Base-by-base conservation (phyloP, 2,113 vertebrate species). In the Sander vitreus region DNA sequence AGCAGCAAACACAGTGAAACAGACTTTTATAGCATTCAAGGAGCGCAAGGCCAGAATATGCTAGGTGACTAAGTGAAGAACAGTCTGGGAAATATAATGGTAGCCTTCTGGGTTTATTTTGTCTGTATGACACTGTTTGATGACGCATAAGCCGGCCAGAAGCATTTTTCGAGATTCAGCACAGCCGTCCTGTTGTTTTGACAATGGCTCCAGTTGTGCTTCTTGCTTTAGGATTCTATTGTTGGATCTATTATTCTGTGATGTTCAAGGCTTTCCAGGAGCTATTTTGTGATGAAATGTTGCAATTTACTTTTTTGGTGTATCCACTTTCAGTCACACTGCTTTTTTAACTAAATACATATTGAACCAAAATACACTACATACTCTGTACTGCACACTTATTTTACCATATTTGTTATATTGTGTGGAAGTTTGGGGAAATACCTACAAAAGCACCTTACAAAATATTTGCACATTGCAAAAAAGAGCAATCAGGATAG, bases 11-110 rank as follows among this genome's bases (percentile, higher is more conserved):
- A 58, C 6, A 58, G 5, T 18, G 14, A 57, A 80, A 51, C 18
- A n/a, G 81, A 69, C 58, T 62, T 78, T 83, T 73, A 39, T 48
- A 63, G 67, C 59, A 57, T 66, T 71, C 39, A 69, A 70, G 69
- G 54, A 62, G 58, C 21, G 11, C 70, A 66, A 33, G 73, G 64
- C 47, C 70, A 80, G 30, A 64, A 66, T 54, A 50, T 60, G 57
- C 33, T 55, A 25, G n/a, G 70, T 83, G 80, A 88, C 67, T 73
- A 79, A 84, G 53, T 71, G 69, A 80, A 47, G 39, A 82, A 74
- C 30, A 33, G 33, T 62, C 12, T 30, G 58, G 71, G 81, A 54
- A 80, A 82, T 69, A 59, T 36, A 64, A 76, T 62, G 73, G 60
- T 72, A 77, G 9, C 9, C 39, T 43, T 11, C 50, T 33, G 57